Base-by-base conservation (phyloP, 2,888 invertebrate genomes). In the Drosophila subquinaria region DNA sequence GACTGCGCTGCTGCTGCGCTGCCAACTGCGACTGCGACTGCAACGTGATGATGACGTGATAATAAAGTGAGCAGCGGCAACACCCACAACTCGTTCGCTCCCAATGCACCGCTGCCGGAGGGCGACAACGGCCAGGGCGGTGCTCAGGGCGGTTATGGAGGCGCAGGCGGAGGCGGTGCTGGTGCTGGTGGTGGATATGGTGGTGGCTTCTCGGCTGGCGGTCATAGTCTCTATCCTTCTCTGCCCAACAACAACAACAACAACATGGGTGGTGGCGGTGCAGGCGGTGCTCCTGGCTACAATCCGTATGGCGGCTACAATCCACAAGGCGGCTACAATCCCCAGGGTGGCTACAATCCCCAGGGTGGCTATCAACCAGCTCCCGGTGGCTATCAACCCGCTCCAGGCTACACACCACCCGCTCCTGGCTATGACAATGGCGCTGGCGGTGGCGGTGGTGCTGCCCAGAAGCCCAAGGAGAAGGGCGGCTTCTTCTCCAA, bases 121-220 rank as follows among this genome's bases (percentile, higher is more conserved):
- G 75, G 83, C 40, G 79, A 80, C 67, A 74, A 76, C 59, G 48
- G 33, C n/a, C 23, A 20, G 23, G 45, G 45, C 17, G 42, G 4
- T 42, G 40, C 40, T 17, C 73, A 50, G 38, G 76, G 59, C 51
- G 61, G 52, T 40, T 60, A 63, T 50, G 64, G 71, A 30, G 80
- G 80, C 53, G 64, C 67, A 30, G 80, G 80, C 53, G 64, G 71
- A 30, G 80, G 80, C 69, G 77, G 73, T 67, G 74, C 70, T 53
- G 75, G 61, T 73, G 82, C 71, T 72, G 80, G 71, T 72, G 92
- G 92, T 81, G 92, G 92, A 90, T 91, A 90, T 78, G 91, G 92
- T 91, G 88, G 83, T 80, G 92, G 92, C 81, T 92, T 81, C 79
- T 91, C 92, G 82, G 84, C 92, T 88, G 92, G 92, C 69, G 92